Conservation (phyloP, 2,113 vertebrate species). For the Sphaerodactylus townsendi region DNA sequence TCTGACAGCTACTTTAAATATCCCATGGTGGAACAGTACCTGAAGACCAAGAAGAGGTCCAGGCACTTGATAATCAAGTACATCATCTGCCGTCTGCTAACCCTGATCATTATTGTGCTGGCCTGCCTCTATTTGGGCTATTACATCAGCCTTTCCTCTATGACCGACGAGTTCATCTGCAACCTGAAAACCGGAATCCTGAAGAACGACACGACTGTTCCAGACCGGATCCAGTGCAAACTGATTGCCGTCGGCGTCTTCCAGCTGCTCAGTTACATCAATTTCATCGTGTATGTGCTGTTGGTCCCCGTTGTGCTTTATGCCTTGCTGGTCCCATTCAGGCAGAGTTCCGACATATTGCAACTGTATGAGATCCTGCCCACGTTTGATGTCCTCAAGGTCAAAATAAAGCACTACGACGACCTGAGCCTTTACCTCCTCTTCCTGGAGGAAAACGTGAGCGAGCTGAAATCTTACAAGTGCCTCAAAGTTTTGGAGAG, state of each 20-base stretch:
- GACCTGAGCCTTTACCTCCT: conserved; percentile 93
- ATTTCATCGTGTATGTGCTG: conserved; percentile 83
- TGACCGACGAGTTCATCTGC: conserved; percentile 91
- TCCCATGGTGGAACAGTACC: conserved; percentile 93
- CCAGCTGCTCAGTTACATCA: conserved; percentile 90
- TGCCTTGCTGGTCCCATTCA: conserved; percentile 78
- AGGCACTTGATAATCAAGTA: conserved; percentile 83
- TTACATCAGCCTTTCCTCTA: conserved; percentile 88
- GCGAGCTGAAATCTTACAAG: conserved; percentile 92
- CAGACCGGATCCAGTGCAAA: conserved; percentile 87
- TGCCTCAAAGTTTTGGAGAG: conserved; percentile 93
- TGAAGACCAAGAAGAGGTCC: conserved; percentile 87
- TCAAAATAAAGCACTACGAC: conserved; percentile 80
- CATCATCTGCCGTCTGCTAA: conserved; percentile 81
- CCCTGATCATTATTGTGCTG: conserved; percentile 79
- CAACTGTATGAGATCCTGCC: conserved; percentile 89
- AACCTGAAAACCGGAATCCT: conserved; percentile 86
- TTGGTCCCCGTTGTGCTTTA: conserved; percentile 82
- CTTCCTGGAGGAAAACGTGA: conserved; percentile 93
- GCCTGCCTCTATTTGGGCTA: conserved; percentile 87
- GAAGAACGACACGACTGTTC: conserved; percentile 81
- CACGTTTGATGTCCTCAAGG: conserved; percentile 82
- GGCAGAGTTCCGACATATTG: conserved; percentile 81
- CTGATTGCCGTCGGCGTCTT: conserved; percentile 92
- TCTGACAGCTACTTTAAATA: conserved; percentile 89